Evolutionary conservation across 53 echinoderm and acorn worm genomes (phyloP).

Genomic region (Crossaster papposus): DNA sequence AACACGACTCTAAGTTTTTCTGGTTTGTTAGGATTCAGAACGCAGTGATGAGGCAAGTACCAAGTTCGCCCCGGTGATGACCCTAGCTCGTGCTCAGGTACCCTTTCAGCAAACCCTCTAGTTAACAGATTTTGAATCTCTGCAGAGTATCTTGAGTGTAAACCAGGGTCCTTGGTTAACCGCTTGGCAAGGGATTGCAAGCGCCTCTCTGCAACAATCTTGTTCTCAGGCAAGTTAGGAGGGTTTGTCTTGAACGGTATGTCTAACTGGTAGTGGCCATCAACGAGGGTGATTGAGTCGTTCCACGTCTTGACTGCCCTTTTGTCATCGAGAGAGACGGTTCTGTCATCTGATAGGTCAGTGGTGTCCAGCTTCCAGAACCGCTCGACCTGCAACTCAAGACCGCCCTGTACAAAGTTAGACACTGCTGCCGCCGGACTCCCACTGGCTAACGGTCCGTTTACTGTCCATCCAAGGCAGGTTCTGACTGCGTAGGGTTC

Average conservation of each 20-base stretch:
- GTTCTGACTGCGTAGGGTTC: constrained; percentile 67
- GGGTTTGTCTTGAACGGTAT: constrained; percentile 56
- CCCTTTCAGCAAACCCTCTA: not conserved
- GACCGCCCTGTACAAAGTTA: constrained; percentile 37
- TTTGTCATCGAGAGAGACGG: constrained; percentile 64
- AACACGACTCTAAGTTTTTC: constrained; percentile 65
- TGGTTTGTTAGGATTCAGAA: constrained; percentile 54
- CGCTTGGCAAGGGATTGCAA: constrained; percentile 52
- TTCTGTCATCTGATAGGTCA: constrained; percentile 54
- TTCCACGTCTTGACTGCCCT: constrained; percentile 65
- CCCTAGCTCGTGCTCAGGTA: not conserved
- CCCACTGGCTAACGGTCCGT: constrained; percentile 33
- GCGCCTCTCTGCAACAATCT: constrained; percentile 51
- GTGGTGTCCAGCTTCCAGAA: constrained; percentile 71
- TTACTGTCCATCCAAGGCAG: constrained; percentile 68
- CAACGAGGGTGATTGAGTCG: constrained; percentile 28
- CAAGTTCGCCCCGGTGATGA: constrained; percentile 17
- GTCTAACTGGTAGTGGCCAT: constrained; percentile 67
- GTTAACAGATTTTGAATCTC: constrained; percentile 20
- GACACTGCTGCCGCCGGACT: not conserved
- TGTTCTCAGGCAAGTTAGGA: constrained; percentile 55
- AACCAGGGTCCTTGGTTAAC: constrained; percentile 50
- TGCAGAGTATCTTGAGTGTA: constrained; percentile 33
- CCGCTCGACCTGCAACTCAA: constrained; percentile 41
- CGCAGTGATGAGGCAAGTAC: constrained; percentile 73